Evolutionary conservation across 2,113 vertebrate species (phyloP).

Genomic region (Galbula dea): DNA sequence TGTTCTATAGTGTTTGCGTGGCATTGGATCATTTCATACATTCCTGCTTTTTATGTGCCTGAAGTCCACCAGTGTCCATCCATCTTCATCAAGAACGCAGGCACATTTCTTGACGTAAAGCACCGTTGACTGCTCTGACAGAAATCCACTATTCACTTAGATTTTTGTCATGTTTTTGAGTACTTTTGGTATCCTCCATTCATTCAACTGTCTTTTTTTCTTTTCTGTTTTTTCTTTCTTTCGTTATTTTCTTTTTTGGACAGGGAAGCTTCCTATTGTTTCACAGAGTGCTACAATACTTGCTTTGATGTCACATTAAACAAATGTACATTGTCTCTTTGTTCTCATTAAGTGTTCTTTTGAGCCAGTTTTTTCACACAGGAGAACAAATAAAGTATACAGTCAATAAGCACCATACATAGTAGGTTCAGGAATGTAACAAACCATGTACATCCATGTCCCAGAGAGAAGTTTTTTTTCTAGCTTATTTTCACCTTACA

Average conservation of each 20-base stretch:
- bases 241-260: conserved; percentile 36
- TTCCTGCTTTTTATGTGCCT: conserved; percentile 68
- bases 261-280: conserved; percentile 75
- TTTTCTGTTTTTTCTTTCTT: conserved; percentile 37
- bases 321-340: conserved; percentile 82
- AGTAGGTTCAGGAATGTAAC: conserved; percentile 86
- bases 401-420: conserved; percentile 92
- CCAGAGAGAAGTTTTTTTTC: conserved; percentile 79
- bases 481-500: conserved; percentile 92
- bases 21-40: conserved; percentile 66
- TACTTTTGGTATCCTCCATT: conserved; percentile 69
- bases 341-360: conserved; percentile 75
- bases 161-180: conserved; percentile 48
- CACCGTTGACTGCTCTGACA: conserved; percentile 72
- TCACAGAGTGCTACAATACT: conserved; percentile 79
- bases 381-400: conserved; percentile 79
- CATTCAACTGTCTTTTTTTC: conserved; percentile 36
- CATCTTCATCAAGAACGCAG: conserved; percentile 67
- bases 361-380: conserved; percentile 73
- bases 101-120: conserved; percentile 71
- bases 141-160: conserved; percentile 56
- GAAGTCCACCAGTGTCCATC: conserved; percentile 49
- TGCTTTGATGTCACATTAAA: conserved; percentile 81
- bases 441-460: conserved; percentile 82
- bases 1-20: conserved; percentile 64